Base-by-base conservation (phyloP, 2,888 invertebrate species). In the Ophioninae sp. region DNA sequence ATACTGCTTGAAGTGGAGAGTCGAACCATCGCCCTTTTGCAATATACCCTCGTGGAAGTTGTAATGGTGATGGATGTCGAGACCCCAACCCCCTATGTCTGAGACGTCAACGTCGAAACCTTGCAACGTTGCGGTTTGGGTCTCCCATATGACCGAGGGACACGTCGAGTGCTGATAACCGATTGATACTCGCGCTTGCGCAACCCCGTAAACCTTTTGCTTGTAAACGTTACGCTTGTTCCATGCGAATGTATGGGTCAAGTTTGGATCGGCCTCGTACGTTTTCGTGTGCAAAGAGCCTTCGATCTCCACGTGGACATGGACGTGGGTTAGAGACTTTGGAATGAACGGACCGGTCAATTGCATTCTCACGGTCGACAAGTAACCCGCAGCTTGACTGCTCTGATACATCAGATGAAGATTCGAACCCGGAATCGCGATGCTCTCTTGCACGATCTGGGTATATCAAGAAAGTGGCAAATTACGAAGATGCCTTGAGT, bases 51-150 rank as follows among this genome's bases (percentile, higher is more conserved):
- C 99, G 91, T 99, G 98, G 95, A 98, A 98, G 93, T 99, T 99
- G 93, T 99, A 99, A 93, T 98, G 98, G 93, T 99, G 99, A 93
- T 99, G 99, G 85, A 99, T 98, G 92, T 99, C 98, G 77, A 99
- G 94, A 73, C 99, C 98, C 99, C 99, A 99, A 68, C 98, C 98
- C 0, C 99, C 99, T 77, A 99, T 97, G 92, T 99, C 98, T 0
- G 99, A 98, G 86, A 99, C 98, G 90, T 98, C 98, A 72, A 99
- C 98, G 93, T 99, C 99, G 93, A 98, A 98, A 30, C 99, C 99
- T 93, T 98, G 97, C 88, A 99, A 93, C 58, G 97, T 97, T 1
- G 98, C 97, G 0, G 98, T 98, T 93, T 98, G 97, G 2, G 97
- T 97, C 88, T 98, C 98, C 99, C 99, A 99, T 58, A 99, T 97